Percentiles rank a stretch among this genome's conserved stretches.
phyloP scores from a whole-genome alignment of 2,113 vertebrate genomes.

The Gasterosteus nipponicus region DNA sequence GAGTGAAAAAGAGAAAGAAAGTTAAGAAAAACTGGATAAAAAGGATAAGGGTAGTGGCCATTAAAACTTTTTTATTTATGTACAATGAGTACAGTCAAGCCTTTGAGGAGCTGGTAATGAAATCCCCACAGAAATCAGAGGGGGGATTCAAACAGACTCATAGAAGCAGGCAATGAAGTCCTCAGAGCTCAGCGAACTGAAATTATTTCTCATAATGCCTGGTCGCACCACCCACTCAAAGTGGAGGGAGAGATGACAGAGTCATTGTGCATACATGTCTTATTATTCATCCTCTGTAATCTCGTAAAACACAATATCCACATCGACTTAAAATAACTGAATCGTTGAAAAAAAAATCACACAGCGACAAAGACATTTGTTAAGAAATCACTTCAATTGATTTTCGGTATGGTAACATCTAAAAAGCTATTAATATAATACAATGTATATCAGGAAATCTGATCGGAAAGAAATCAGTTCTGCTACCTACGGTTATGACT shows the following conservation, averaged over 20 bases:
- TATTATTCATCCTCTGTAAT: constrained; percentile 1
- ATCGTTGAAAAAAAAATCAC: background rate
- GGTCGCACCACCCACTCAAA: constrained; percentile 33
- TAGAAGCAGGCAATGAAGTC: constrained; percentile 21
- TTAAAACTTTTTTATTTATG: constrained; percentile 33
- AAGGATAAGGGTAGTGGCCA: constrained; percentile 39
- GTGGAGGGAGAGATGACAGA: background rate
- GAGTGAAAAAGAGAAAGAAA: constrained; percentile 13
- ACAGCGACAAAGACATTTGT: background rate
- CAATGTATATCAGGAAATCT: background rate
- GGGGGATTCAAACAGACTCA: constrained; percentile 47
- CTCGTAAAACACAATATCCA: background rate
- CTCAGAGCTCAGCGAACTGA: constrained; percentile 28
- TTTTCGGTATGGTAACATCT: background rate
- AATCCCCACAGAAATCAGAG: constrained; percentile 52
- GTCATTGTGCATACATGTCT: background rate
- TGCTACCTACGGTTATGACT: constrained; percentile 15
- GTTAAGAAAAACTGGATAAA: constrained; percentile 29
- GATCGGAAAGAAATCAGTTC: constrained; percentile 9
- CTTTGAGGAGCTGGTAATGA: constrained; percentile 60
- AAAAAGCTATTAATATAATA: background rate
- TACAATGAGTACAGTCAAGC: constrained; percentile 52
- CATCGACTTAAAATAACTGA: background rate
- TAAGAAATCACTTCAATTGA: background rate
- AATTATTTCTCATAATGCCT: constrained; percentile 31